Evolutionary conservation across 2,113 vertebrate species (phyloP).

Genomic region (Cyanoderma ruficeps): DNA sequence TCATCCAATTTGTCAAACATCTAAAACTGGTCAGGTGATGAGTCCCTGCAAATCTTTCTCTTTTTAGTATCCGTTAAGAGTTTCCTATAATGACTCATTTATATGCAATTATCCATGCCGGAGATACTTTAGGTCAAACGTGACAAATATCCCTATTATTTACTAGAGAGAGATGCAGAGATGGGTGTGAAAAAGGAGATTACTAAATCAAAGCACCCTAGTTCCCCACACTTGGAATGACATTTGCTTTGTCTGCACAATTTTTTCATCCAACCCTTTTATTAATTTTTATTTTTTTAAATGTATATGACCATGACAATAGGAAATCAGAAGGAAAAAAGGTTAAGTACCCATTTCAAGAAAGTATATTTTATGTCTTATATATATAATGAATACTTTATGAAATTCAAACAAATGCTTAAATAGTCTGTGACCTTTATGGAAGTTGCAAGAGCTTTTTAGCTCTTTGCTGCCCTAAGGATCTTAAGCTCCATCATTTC

Average conservation of each 20-base stretch:
- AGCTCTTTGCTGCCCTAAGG: background rate
- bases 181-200: background rate
- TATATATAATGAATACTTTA: background rate
- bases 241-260: background rate
- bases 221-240: background rate
- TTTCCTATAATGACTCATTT: background rate
- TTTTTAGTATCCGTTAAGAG: background rate
- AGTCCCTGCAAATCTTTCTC: background rate
- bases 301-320: background rate
- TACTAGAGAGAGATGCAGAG: background rate
- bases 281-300: background rate
- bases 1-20: background rate
- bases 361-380: background rate
- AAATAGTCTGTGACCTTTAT: background rate
- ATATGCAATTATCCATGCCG: background rate
- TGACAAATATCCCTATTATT: background rate
- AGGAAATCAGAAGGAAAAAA: background rate
- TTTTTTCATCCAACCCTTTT: background rate
- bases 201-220: background rate
- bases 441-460: background rate
- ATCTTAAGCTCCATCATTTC: background rate
- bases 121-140: background rate
- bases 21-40: background rate
- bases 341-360: background rate
- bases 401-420: background rate